Evolutionary conservation across 2,797 vertebrate species (phyloP).

Genomic region (Peromyscus aztecus): DNA sequence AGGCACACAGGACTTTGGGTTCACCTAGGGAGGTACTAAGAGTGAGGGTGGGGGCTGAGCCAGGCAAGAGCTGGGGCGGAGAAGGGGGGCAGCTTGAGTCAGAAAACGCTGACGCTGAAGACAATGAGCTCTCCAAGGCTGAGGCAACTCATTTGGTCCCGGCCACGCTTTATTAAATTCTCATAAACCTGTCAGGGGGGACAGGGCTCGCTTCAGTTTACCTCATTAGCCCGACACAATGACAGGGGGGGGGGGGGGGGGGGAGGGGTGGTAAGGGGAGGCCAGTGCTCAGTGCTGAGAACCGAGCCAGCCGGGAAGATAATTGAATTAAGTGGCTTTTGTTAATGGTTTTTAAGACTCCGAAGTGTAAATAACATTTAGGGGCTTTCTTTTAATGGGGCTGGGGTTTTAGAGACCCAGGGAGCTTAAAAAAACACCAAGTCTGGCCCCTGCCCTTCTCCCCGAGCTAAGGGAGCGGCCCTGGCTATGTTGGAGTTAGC

Average conservation of each 20-base stretch:
- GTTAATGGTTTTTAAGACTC: constrained; percentile 92
- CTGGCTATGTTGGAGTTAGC: not conserved
- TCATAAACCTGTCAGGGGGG: constrained; percentile 93
- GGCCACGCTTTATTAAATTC: constrained; percentile 93
- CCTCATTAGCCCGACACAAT: constrained; percentile 92
- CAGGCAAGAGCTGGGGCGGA: constrained; percentile 62
- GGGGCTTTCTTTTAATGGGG: constrained; percentile 86
- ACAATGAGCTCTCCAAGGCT: constrained; percentile 85
- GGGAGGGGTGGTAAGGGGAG: constrained; percentile 53
- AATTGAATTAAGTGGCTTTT: constrained; percentile 93
- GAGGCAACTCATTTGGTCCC: constrained; percentile 91
- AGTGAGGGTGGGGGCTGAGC: not conserved
- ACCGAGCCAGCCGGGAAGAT: constrained; percentile 84
- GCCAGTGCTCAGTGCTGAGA: constrained; percentile 75
- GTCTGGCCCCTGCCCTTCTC: constrained; percentile 30
- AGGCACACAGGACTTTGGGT: not conserved
- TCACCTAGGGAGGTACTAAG: constrained; percentile 65
- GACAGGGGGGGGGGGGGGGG: constrained; percentile 80
- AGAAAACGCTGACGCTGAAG: constrained; percentile 84
- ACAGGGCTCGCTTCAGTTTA: constrained; percentile 92
- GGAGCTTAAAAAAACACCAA: constrained; percentile 65
- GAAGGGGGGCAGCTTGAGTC: constrained; percentile 66
- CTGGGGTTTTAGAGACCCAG: constrained; percentile 86
- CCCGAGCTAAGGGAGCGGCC: not conserved
- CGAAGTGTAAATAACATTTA: constrained; percentile 91